Evolutionary conservation across 2,113 vertebrate genomes (phyloP), one percentile per base, ranked within the genome.

Genomic region (Brienomyrus brachyistius): DNA sequence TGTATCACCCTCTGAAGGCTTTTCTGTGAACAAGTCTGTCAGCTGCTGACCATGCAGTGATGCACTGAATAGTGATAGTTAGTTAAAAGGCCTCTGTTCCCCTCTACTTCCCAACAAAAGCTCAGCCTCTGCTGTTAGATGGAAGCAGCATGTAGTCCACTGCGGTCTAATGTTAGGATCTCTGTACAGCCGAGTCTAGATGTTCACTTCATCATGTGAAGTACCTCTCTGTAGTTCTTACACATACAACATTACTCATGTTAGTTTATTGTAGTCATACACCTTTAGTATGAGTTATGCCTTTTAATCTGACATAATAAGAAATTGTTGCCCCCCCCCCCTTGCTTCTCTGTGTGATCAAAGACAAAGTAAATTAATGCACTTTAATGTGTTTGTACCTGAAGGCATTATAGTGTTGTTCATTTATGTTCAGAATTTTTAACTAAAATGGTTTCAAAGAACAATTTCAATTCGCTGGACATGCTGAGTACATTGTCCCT

Each of bases 361-460:
- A 93, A 92, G 88, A 54, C 91, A 0, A 13, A 88, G 92, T 91
- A 85, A 88, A 86, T 86, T 88, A 23, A 77, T 88, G 50, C 27
- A 4, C 48, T 40, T 45, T 40, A 43, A 80, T 86, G 54, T 56
- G 91, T 84, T 91, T 94, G 89, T 89, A 66, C 86, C 90, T 89
- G 88, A 88, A 88, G 90, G 83, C 90, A 62, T 92, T 90, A 90
- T 56, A 91, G 92, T 92, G 91, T 93, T 91, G 92, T 91, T 91
- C 93, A 93, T 93, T 91, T 92, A 91, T 92, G 84, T 90, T 89
- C 80, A 51, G 90, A 89, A 77, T 91, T 86, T 54, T 8, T 89
- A 86, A 90, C 80, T 70, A 89, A 90, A 80, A 86, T 89, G 77
- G 88, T 91, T 89, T 87, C 15, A 31, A 19, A 54, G 51, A 52